These are phyloP conservation scores for Ovibos moschatus DNA, from an alignment of 2,113 vertebrate genomes.

Conservation along the genomic window DNA sequence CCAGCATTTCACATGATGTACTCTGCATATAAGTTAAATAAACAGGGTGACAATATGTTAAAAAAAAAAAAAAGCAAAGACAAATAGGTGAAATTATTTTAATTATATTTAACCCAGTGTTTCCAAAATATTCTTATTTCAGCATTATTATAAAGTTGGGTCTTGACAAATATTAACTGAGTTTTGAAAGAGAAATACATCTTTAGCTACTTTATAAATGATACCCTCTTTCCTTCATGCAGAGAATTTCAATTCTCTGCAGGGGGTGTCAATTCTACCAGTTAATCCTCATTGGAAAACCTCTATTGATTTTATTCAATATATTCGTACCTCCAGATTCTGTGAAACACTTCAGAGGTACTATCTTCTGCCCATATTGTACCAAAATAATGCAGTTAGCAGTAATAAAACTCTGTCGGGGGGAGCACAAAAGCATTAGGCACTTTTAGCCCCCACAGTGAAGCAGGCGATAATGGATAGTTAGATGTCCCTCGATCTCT, in stretches of 20 bases:
- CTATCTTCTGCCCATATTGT: background rate
- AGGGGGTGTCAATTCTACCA: background rate
- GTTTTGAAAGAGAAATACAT: background rate
- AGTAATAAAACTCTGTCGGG: slow-evolving; percentile 5
- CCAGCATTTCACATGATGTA: background rate
- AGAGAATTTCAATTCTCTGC: background rate
- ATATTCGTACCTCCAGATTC: background rate
- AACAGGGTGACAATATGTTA: background rate
- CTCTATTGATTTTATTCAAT: slow-evolving; percentile 18
- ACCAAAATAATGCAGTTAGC: background rate
- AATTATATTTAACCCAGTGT: background rate
- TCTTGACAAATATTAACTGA: background rate
- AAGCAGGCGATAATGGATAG: background rate
- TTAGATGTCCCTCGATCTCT: background rate
- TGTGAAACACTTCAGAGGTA: background rate
- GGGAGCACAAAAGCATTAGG: background rate
- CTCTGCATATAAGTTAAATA: background rate
- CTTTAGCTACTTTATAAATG: background rate
- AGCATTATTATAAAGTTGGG: background rate
- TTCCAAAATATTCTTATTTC: slow-evolving; percentile 18
- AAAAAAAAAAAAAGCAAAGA: background rate
- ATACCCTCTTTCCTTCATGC: background rate
- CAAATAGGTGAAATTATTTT: background rate
- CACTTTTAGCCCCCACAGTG: background rate
- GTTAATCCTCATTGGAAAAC: background rate